Evolutionary conservation across 1,140 invertebrate genomes (phyloP).

Genomic region (Drosophila auraria): DNA sequence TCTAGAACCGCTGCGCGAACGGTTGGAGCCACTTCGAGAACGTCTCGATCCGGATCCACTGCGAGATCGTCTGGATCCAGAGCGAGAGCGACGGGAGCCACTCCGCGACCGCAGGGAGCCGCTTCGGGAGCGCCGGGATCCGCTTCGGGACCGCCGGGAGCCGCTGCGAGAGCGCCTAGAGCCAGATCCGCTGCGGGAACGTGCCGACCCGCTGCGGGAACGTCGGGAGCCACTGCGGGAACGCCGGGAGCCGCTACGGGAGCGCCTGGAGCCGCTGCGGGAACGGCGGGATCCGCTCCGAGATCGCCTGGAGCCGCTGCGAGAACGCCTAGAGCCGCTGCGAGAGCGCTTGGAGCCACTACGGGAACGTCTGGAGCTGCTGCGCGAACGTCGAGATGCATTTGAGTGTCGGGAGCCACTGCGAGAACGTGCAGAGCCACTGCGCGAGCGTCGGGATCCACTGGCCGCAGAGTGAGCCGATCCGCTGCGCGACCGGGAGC

Average conservation of each 20-base stretch:
- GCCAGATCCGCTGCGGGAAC: conserved; percentile 75
- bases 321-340: conserved; percentile 79
- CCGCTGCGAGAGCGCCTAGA: conserved; percentile 70
- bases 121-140: conserved; percentile 84
- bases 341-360: conserved; percentile 79
- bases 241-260: conserved; percentile 71
- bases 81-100: conserved; percentile 47
- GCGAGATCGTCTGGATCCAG: conserved; percentile 67
- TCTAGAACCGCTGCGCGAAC: conserved; percentile 80
- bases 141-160: conserved; percentile 81
- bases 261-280: conserved; percentile 84
- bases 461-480: conserved; percentile 78
- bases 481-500: conserved; percentile 84
- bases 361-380: conserved; percentile 74
- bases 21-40: conserved; percentile 83
- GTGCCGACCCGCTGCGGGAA: conserved; percentile 81
- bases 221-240: conserved; percentile 82
- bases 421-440: conserved; percentile 72
- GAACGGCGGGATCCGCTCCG: conserved; percentile 68
- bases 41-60: conserved; percentile 80
- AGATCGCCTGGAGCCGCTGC: conserved; percentile 76
- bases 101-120: conserved; percentile 77
- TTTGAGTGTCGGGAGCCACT: conserved; percentile 85
- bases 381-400: conserved; percentile 65
- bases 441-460: conserved; percentile 77